These are phyloP conservation scores for Bugula neritina DNA, from an alignment of 2,888 invertebrate genomes.

Conservation along the genomic window DNA sequence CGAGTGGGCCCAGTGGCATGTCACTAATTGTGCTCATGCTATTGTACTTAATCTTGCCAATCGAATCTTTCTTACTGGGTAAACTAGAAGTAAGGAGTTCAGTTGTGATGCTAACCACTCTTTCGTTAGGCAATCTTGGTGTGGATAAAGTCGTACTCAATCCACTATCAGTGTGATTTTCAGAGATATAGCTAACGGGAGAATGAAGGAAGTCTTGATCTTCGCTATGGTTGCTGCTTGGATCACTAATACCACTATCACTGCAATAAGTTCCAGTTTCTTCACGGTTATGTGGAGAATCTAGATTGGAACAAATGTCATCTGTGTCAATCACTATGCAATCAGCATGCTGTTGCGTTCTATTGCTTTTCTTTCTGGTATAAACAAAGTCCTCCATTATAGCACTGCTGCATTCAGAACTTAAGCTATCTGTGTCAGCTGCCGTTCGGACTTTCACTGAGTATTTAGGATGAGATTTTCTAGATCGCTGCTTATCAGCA, in stretches of 20 bases:
- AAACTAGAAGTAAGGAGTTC: background rate
- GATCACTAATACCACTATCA: conserved; percentile 26
- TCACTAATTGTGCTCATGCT: background rate
- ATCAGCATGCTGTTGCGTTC: background rate
- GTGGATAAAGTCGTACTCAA: background rate
- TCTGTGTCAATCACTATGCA: conserved; percentile 25
- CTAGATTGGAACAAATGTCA: background rate
- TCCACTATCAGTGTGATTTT: background rate
- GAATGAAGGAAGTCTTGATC: conserved; percentile 7
- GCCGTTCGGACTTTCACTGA: conserved; percentile 20
- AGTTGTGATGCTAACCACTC: conserved; percentile 13
- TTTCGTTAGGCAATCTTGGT: conserved; percentile 17
- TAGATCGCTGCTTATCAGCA: background rate
- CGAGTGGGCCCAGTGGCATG: conserved; percentile 15
- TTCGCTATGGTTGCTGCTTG: conserved; percentile 23
- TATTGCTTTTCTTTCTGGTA: conserved; percentile 17
- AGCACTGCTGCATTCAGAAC: conserved; percentile 17
- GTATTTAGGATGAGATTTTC: conserved; percentile 13
- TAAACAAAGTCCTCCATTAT: conserved; percentile 14
- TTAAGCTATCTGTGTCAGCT: conserved; percentile 22
- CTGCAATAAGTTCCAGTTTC: conserved; percentile 20
- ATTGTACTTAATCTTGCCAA: background rate
- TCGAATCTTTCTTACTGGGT: background rate
- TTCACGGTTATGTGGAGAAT: background rate
- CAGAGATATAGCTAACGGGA: background rate